phyloP scores from a whole-genome alignment of 2,797 vertebrate genomes.

The Ctenopoma kingsleyae region DNA sequence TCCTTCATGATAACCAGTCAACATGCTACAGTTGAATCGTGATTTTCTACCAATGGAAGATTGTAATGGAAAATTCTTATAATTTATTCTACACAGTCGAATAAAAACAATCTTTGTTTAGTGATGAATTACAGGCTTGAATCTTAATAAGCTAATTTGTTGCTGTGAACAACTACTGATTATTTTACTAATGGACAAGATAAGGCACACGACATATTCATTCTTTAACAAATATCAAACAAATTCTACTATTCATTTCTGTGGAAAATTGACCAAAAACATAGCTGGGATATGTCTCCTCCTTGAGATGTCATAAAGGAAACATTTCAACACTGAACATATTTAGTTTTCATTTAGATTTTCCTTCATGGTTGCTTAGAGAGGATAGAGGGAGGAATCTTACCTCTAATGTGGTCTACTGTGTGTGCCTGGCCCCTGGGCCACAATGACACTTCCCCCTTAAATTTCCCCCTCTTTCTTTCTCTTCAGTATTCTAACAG shows the following conservation, averaged over 20 bases:
- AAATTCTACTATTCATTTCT: conserved; percentile 32
- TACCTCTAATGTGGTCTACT: conserved; percentile 67
- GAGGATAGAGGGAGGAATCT: conserved; percentile 65
- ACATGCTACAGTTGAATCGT: conserved; percentile 12
- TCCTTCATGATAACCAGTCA: conserved; percentile 36
- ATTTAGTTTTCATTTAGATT: conserved; percentile 43
- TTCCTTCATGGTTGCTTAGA: conserved; percentile 74
- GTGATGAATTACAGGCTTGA: conserved; percentile 1
- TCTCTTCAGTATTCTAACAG: conserved; percentile 65
- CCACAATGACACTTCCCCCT: conserved; percentile 46
- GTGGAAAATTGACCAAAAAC: conserved; percentile 21
- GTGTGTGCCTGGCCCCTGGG: conserved; percentile 40
- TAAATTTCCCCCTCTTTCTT: conserved; percentile 42
- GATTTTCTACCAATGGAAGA: conserved; percentile 14
- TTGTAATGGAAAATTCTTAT: conserved; percentile 7
- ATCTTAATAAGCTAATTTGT: neutral
- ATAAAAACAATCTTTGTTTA: conserved; percentile 10
- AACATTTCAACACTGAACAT: conserved; percentile 36
- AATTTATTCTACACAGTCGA: conserved; percentile 5
- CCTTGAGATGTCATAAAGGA: conserved; percentile 36
- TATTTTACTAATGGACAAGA: conserved; percentile 38
- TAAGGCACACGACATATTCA: conserved; percentile 72
- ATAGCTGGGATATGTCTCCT: conserved; percentile 3
- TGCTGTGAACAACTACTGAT: conserved; percentile 7
- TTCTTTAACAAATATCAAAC: conserved; percentile 16